Evolutionary conservation across 1,140 invertebrate species (phyloP), one percentile per base, ranked within the genome.

Genomic region (Mycetomoellerius zeteki): DNA sequence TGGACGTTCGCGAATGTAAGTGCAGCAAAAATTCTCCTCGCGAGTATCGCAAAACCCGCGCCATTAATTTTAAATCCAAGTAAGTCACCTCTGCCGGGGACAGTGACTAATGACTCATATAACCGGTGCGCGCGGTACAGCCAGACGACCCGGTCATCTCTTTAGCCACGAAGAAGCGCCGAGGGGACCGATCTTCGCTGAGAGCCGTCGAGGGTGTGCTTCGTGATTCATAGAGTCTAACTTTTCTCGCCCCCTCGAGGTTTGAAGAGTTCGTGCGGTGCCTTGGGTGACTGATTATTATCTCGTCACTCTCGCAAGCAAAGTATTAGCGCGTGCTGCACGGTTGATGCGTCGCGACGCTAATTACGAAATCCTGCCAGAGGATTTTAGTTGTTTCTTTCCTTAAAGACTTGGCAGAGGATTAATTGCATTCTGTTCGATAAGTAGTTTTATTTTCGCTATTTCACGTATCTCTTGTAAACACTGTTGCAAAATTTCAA

Each of bases 41-140:
- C 88, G 87, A 90, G 90, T 91, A 91, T 91, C 90, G 90, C 88
- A 91, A 91, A 91, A 91, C 88, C 90, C 21, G 43, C 73, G 82
- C 90, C 90, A 91, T 91, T 91, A 91, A 91, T 91, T 91, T 91
- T 88, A 91, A 91, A 91, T 91, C 90, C 90, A 89, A 91, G 90
- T 91, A 88, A 91, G 90, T 89, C 88, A 91, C 90, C 81, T 80
- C 90, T 91, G 90, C 84, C 64, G 73, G 33, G 73, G 90, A 91
- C 90, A 91, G 90, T 91, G 90, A 91, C 90, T 91, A 91, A 91
- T 91, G 90, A 91, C 89, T 89, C 90, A 85, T 91, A 89, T 90
- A 91, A 91, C 84, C 71, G 77, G 69, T 56, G 64, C 71, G 58
- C 87, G 67, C 80, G 37, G 80, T 60, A 72, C 72, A 67, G 56